A percentile compares a stretch with the other conserved stretches of the same genome.
Evolutionary conservation across 2,113 vertebrate species (phyloP).

Genomic region (Daboia siamensis): DNA sequence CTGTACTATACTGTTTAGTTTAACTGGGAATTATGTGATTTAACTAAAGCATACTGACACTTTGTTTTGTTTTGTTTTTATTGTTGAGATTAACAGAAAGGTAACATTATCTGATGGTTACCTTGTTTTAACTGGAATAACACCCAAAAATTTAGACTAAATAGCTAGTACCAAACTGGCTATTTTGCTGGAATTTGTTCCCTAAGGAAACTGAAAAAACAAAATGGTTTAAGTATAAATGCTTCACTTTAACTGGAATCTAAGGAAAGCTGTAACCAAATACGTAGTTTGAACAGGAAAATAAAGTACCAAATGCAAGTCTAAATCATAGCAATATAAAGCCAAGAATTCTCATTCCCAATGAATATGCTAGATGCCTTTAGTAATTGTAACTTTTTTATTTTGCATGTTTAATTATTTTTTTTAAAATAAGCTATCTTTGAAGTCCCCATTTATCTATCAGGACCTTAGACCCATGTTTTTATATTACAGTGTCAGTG

Average conservation of each 20-base stretch:
- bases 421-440: background rate
- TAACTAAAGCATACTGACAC: background rate
- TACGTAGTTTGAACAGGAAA: background rate
- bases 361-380: background rate
- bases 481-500: background rate
- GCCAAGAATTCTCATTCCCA: background rate
- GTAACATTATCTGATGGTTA: background rate
- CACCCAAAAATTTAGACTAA: background rate
- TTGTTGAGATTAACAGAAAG: background rate
- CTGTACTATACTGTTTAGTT: constrained; percentile 9
- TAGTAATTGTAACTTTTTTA: background rate
- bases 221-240: background rate
- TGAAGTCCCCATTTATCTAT: background rate
- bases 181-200: background rate
- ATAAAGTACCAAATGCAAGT: background rate
- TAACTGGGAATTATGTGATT: background rate
- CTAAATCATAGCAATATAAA: background rate
- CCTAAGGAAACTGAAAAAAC: background rate
- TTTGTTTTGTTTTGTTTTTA: background rate
- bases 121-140: background rate
- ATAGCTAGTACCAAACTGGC: background rate
- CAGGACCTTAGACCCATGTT: background rate
- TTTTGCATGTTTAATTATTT: background rate
- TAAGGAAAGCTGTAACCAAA: background rate
- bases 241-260: background rate